phyloP scores from a whole-genome alignment of 2,888 invertebrate genomes.

The Gerosis bhagava region DNA sequence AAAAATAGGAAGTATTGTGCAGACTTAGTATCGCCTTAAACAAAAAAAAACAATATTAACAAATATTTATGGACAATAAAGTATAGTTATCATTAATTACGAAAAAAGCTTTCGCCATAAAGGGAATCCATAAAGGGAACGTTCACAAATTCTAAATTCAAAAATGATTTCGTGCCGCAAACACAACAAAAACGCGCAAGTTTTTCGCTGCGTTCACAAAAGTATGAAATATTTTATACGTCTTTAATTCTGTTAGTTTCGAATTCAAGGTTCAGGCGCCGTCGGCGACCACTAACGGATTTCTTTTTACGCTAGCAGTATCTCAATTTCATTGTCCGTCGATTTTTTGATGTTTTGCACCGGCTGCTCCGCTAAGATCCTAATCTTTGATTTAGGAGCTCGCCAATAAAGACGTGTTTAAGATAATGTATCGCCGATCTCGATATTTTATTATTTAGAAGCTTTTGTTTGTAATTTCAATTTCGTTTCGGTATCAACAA shows the following conservation, averaged over 20 bases:
- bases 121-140: slow-evolving; percentile 16
- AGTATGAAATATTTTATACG: slow-evolving; percentile 21
- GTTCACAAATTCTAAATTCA: slow-evolving; percentile 7
- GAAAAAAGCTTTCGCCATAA: too few relatives aligned
- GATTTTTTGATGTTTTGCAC: slow-evolving; percentile 50
- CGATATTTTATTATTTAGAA: slow-evolving; percentile 23
- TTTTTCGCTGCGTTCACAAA: slow-evolving; percentile 22
- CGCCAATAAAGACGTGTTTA: slow-evolving; percentile 37
- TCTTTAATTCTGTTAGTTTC: slow-evolving; percentile 22
- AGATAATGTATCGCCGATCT: slow-evolving; percentile 29
- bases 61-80: too few relatives aligned
- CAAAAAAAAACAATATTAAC: too few relatives aligned
- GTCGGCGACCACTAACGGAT: slow-evolving; percentile 55
- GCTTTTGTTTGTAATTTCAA: slow-evolving; percentile 20
- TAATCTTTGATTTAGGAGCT: slow-evolving; percentile 56
- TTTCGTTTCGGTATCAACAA: too few relatives aligned
- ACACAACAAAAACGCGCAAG: slow-evolving; percentile 8
- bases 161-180: slow-evolving; percentile 5
- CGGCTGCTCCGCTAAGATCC: slow-evolving; percentile 54
- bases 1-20: too few relatives aligned
- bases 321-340: slow-evolving; percentile 48
- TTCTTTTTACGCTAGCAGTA: slow-evolving; percentile 43
- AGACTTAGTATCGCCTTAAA: too few relatives aligned
- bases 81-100: too few relatives aligned
- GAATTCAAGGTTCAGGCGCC: slow-evolving; percentile 35